phyloP scores from a whole-genome alignment of 1,140 invertebrate genomes.

The Thaumatotibia leucotreta region DNA sequence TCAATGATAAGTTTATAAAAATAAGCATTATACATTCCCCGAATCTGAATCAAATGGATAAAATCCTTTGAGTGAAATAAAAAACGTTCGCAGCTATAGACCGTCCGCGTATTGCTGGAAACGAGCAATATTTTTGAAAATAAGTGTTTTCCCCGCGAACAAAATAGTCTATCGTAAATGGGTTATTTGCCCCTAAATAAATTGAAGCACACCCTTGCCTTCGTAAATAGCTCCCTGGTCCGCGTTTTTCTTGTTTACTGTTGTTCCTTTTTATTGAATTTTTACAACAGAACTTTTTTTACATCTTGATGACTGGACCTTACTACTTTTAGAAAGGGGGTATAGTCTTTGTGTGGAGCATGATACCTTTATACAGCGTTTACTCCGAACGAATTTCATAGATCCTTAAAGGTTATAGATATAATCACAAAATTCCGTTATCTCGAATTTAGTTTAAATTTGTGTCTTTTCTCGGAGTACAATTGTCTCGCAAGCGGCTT shows the following conservation, averaged over 20 bases:
- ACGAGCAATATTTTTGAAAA: conserved; percentile 8
- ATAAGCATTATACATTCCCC: background rate
- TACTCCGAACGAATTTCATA: no score
- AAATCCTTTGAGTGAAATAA: background rate
- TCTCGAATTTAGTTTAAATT: no score
- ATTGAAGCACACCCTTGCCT: background rate
- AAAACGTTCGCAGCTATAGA: background rate
- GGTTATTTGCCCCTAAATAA: conserved; percentile 4
- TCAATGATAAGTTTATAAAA: no score
- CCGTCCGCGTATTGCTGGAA: background rate
- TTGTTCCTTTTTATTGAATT: background rate
- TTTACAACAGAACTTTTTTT: background rate
- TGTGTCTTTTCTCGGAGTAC: no score
- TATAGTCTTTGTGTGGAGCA: no score
- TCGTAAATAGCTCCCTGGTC: background rate
- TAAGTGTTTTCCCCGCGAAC: background rate
- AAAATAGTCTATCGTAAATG: conserved; percentile 10
- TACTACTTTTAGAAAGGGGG: no score
- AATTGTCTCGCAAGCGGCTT: no score
- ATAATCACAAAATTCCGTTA: no score
- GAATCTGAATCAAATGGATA: background rate
- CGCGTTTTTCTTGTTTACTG: conserved; percentile 1
- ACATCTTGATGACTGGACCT: no score
- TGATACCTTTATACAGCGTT: no score
- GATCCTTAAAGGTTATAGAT: no score